phyloP scores from a whole-genome alignment of 2,888 invertebrate genomes.

The Eupelmus urozonus region DNA sequence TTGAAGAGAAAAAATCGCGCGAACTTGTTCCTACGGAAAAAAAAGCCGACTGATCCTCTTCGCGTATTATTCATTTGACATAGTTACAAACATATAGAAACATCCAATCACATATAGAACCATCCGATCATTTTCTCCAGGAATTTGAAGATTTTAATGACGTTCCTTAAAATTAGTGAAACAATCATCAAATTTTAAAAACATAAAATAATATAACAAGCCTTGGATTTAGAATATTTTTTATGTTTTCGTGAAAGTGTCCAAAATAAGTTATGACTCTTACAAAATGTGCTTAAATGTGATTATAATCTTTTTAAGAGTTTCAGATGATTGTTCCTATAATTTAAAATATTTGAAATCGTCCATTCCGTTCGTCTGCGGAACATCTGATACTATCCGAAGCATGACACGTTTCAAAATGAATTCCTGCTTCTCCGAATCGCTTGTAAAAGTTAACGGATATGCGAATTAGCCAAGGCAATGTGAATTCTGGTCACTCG shows the following conservation, averaged over 20 bases:
- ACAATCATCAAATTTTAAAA: conserved; percentile 21
- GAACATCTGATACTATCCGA: conserved; percentile 57
- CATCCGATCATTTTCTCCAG: conserved; percentile 3
- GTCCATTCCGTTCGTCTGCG: conserved; percentile 62
- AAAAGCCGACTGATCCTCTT: conserved; percentile 45
- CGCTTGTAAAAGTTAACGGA: conserved; percentile 26
- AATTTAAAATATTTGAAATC: conserved; percentile 47
- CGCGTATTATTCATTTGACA: conserved; percentile 42
- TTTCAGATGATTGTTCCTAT: conserved; percentile 36
- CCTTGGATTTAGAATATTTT: background rate
- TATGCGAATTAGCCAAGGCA: conserved; percentile 30
- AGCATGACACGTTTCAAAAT: conserved; percentile 42
- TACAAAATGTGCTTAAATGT: background rate
- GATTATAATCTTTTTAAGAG: background rate
- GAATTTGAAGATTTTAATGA: conserved; percentile 27
- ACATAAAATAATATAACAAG: background rate
- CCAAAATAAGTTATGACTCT: conserved; percentile 3
- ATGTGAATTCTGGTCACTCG: conserved; percentile 50
- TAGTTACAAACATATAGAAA: conserved; percentile 22
- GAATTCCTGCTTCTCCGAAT: conserved; percentile 43
- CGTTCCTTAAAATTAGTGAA: conserved; percentile 42
- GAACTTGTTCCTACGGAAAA: conserved; percentile 57
- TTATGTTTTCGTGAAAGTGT: background rate
- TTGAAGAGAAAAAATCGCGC: conserved; percentile 42
- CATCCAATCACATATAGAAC: conserved; percentile 15